Percentiles rank a stretch among this genome's conserved stretches.
Conservation (phyloP, 2,113 vertebrate genomes). For the Hypanus sabinus region DNA sequence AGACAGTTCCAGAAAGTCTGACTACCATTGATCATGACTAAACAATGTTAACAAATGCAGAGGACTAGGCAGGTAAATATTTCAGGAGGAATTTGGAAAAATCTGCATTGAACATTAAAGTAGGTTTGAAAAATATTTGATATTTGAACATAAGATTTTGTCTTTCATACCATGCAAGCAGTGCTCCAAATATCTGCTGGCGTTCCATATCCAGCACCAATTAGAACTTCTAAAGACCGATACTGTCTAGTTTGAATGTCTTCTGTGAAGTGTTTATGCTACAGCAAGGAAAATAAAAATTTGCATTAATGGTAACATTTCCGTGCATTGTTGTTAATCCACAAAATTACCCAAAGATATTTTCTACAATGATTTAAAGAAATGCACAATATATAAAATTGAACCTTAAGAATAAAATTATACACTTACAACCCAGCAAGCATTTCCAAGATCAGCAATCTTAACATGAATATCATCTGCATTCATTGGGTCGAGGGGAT, state of each 20-base stretch:
- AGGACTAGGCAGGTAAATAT: neutral
- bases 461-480: conserved; percentile 91
- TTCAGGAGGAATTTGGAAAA: neutral
- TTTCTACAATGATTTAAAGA: neutral
- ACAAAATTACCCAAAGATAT: neutral
- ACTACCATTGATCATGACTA: neutral
- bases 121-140: too few relatives aligned
- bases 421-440: conserved; percentile 93
- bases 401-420: neutral
- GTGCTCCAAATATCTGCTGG: conserved; percentile 98
- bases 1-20: too few relatives aligned
- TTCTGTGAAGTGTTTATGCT: conserved; percentile 96
- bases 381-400: neutral
- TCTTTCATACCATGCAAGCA: conserved; percentile 80
- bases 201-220: conserved; percentile 84
- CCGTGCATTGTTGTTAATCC: too few relatives aligned
- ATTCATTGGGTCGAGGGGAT: conserved; percentile 86
- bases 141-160: too few relatives aligned
- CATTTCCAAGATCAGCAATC: conserved; percentile 96
- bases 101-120: neutral
- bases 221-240: conserved; percentile 84
- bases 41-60: neutral
- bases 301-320: neutral
- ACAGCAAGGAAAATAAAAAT: neutral
- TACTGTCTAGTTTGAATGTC: conserved; percentile 97